These are phyloP conservation scores for Phortica okadai DNA, from an alignment of 2,888 invertebrate species.

Conservation along the genomic window DNA sequence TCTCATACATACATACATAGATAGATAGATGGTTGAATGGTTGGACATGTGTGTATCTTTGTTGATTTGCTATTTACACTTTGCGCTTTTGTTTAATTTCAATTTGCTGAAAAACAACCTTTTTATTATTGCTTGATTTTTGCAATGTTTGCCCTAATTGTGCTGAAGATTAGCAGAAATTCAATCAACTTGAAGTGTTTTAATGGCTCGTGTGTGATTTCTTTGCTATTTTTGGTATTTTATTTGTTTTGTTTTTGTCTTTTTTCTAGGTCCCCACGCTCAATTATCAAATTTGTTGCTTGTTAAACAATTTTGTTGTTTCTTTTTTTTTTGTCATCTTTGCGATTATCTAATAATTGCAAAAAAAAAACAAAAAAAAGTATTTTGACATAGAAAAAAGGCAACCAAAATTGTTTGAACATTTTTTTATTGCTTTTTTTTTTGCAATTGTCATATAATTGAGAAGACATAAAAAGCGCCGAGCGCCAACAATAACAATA, in stretches of 20 bases:
- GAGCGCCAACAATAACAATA: slow-evolving; percentile 3
- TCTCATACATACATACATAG: slow-evolving; percentile 15
- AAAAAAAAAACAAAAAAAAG: slow-evolving; percentile 2
- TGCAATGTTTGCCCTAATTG: slow-evolving; percentile 18
- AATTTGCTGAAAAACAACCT: slow-evolving; percentile 8
- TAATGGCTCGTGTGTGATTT: no score
- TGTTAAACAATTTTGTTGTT: no score
- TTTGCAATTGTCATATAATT: slow-evolving; percentile 22
- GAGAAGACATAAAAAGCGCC: slow-evolving; percentile 8
- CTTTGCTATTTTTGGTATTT: no score
- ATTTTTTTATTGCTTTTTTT: background rate
- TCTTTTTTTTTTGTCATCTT: no score
- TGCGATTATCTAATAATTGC: background rate
- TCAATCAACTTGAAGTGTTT: no score
- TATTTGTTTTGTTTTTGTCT: no score
- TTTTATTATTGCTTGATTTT: slow-evolving; percentile 12
- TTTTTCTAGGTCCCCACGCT: no score
- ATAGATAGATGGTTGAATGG: background rate
- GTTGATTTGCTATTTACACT: slow-evolving; percentile 19
- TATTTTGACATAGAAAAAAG: slow-evolving; percentile 19
- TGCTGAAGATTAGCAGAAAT: no score
- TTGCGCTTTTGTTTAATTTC: slow-evolving; percentile 16
- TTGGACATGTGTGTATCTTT: background rate
- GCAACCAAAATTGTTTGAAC: slow-evolving; percentile 1
- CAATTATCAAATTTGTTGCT: no score